Evolutionary conservation across 2,797 vertebrate genomes (phyloP).

Genomic region (Melopsittacus undulatus): DNA sequence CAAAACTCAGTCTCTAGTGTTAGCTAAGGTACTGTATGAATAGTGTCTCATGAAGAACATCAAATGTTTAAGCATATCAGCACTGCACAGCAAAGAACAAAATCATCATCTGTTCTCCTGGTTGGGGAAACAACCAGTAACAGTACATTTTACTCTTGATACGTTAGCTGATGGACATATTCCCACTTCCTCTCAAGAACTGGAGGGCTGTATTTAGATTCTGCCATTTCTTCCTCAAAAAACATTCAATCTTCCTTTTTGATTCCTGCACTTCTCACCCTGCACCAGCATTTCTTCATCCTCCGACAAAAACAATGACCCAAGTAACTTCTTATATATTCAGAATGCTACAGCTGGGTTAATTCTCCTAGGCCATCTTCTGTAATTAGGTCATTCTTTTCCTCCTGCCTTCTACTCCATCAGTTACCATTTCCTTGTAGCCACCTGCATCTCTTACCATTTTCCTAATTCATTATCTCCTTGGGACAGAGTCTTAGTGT

Average conservation of each 20-base stretch:
- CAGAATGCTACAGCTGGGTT: not conserved
- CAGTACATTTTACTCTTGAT: not conserved
- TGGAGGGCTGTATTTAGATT: not conserved
- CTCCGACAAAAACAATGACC: not conserved
- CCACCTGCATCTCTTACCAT: not conserved
- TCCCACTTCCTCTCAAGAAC: not conserved
- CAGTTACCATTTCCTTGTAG: not conserved
- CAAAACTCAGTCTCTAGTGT: not conserved
- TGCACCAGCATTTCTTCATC: not conserved
- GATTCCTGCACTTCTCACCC: not conserved
- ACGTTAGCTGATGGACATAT: fast-evolving
- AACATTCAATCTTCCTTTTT: not conserved
- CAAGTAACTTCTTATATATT: not conserved
- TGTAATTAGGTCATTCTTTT: not conserved
- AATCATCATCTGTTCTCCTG: not conserved
- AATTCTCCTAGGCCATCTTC: not conserved
- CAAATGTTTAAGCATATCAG: not conserved
- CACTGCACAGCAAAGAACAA: not conserved
- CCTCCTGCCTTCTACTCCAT: not conserved
- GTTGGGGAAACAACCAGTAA: not conserved
- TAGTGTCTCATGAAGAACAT: fast-evolving
- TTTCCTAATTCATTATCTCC: not conserved
- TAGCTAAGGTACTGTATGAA: not conserved
- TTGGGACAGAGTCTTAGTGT: not conserved
- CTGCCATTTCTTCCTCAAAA: not conserved